Conservation (phyloP, 1,140 invertebrate species). For the Ptiloglossa arizonensis region DNA sequence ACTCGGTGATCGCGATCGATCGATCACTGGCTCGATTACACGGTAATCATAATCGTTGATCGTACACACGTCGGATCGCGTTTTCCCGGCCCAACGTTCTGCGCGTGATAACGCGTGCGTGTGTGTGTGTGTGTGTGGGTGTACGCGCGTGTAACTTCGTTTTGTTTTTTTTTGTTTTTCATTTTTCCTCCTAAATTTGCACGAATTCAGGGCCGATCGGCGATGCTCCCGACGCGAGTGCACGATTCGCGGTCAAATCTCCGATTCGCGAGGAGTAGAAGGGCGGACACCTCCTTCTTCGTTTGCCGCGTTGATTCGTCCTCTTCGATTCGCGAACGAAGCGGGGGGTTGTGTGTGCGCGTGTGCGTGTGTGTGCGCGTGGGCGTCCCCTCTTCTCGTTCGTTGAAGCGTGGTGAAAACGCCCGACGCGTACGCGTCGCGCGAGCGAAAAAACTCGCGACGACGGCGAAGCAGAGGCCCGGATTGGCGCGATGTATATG, state of each 20-base stretch:
- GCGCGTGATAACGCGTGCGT: too few species aligned
- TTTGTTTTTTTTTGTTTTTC: too few species aligned
- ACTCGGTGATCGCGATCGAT: too few species aligned
- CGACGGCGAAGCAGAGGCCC: too few species aligned
- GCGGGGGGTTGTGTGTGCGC: too few species aligned
- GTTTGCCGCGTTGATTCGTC: slow-evolving; percentile 20
- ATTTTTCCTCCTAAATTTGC: slow-evolving; percentile 10
- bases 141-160: slow-evolving; percentile 24
- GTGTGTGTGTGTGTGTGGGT: neutral
- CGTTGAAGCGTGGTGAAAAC: neutral
- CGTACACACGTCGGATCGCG: too few species aligned
- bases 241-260: slow-evolving; percentile 2
- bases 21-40: too few species aligned
- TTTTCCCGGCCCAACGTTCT: too few species aligned
- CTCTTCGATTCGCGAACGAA: slow-evolving; percentile 5
- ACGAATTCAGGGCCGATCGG: slow-evolving; percentile 12
- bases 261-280: neutral
- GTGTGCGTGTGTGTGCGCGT: too few species aligned
- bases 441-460: too few species aligned
- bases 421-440: neutral
- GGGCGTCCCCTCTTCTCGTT: neutral
- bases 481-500: neutral
- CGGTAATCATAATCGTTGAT: too few species aligned
- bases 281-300: neutral
- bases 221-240: slow-evolving; percentile 20